These are phyloP conservation scores for Emmelina monodactyla DNA, from an alignment of 2,888 invertebrate species.

Conservation along the genomic window DNA sequence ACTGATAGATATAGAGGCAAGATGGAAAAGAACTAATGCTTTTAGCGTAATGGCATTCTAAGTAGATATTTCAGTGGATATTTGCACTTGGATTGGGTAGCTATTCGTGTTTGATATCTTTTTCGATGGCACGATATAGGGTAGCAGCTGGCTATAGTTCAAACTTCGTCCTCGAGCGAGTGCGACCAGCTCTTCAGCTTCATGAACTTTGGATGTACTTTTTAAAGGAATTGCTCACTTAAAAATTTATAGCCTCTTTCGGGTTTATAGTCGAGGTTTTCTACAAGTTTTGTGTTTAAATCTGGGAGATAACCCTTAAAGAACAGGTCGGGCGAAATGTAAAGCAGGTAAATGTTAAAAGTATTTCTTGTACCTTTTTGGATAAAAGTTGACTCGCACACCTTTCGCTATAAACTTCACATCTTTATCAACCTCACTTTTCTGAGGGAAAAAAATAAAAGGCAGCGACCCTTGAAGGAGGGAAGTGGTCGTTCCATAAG, in stretches of 20 bases:
- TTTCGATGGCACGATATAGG: background rate
- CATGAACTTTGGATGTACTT: slow-evolving; percentile 19
- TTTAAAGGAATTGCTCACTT: slow-evolving; percentile 25
- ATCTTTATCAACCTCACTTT: background rate
- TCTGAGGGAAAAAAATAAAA: slow-evolving; percentile 1
- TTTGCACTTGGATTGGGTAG: background rate
- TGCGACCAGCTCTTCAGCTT: too few species aligned
- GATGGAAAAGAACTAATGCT: too few species aligned
- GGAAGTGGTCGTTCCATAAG: background rate
- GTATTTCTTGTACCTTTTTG: too few species aligned
- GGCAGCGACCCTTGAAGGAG: background rate
- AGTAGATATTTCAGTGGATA: too few species aligned
- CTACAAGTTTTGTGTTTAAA: too few species aligned
- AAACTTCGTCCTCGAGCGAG: background rate
- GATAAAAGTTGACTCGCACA: too few species aligned
- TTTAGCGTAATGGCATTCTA: too few species aligned
- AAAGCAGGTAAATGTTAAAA: too few species aligned
- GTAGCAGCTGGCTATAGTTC: background rate
- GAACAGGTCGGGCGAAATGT: too few species aligned
- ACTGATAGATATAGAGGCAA: too few species aligned
- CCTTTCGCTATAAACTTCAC: too few species aligned
- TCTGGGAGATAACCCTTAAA: too few species aligned
- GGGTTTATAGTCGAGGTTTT: slow-evolving; percentile 10
- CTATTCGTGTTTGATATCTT: background rate
- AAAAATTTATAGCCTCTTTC: slow-evolving; percentile 23